Evolutionary conservation across 2,888 invertebrate genomes (phyloP).

Genomic region (Heteromurus nitidus): DNA sequence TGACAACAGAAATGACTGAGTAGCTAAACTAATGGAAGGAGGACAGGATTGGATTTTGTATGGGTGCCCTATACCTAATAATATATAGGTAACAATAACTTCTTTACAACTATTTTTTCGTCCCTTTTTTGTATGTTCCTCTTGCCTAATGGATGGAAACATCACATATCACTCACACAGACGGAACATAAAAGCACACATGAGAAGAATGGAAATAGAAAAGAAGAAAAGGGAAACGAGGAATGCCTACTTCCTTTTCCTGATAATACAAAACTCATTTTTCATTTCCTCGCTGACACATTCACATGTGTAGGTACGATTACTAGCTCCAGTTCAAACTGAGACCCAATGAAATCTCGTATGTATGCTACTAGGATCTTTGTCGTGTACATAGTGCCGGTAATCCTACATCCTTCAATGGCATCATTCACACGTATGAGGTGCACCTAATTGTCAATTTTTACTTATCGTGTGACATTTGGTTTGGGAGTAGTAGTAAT

Average conservation of each 20-base stretch:
- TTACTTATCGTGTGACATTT: too few relatives aligned
- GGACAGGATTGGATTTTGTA: not conserved
- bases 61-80: not conserved
- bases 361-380: too few relatives aligned
- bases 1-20: conserved; percentile 7
- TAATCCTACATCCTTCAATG: too few relatives aligned
- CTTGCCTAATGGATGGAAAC: conserved; percentile 10
- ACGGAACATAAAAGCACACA: too few relatives aligned
- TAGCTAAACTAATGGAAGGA: not conserved
- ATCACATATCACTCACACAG: conserved; percentile 15
- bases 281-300: conserved; percentile 3
- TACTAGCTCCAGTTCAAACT: too few relatives aligned
- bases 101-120: too few relatives aligned
- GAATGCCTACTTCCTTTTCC: not conserved
- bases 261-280: not conserved
- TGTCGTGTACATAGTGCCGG: too few relatives aligned
- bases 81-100: too few relatives aligned
- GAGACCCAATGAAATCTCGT: too few relatives aligned
- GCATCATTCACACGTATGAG: too few relatives aligned
- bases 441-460: too few relatives aligned
- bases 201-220: not conserved
- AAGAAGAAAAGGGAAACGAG: not conserved
- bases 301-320: not conserved
- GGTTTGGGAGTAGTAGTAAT: too few relatives aligned
- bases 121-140: not conserved